These are phyloP conservation scores for Lissonota sp. DNA, from an alignment of 2,888 invertebrate genomes.

Conservation along the genomic window DNA sequence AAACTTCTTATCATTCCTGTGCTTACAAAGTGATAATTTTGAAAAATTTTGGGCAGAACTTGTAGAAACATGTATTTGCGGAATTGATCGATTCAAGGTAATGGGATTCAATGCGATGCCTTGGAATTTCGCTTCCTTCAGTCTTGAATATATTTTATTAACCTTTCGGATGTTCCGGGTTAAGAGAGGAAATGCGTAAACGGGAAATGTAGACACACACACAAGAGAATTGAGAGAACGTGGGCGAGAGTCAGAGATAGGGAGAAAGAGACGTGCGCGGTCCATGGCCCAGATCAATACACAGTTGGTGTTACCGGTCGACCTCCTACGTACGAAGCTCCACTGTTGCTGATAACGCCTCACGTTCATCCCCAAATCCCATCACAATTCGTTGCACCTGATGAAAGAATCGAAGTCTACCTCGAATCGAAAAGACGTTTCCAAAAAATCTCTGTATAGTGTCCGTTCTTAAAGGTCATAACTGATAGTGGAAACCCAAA, in stretches of 20 bases:
- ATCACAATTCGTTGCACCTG: conserved; percentile 1
- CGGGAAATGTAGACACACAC: conserved; percentile 58
- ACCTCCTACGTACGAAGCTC: conserved; percentile 30
- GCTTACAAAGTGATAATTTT: neutral
- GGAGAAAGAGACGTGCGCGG: conserved; percentile 62
- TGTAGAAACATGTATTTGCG: neutral
- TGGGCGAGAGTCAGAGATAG: conserved; percentile 22
- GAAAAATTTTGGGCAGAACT: neutral
- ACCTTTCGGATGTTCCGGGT: conserved; percentile 18
- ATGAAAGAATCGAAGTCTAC: neutral
- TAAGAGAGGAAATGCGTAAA: conserved; percentile 61
- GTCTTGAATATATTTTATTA: conserved; percentile 9
- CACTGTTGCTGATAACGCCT: conserved; percentile 40
- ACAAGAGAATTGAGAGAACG: conserved; percentile 56
- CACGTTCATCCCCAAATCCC: conserved; percentile 29
- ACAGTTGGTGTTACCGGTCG: conserved; percentile 45
- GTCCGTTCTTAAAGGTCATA: too few species aligned
- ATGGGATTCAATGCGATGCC: conserved; percentile 54
- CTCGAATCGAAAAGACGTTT: too few species aligned
- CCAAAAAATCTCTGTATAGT: too few species aligned
- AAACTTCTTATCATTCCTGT: too few species aligned
- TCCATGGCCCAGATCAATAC: conserved; percentile 73
- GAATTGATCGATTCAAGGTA: neutral
- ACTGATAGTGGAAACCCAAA: too few species aligned
- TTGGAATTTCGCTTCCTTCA: conserved; percentile 46